Conservation (phyloP, 2,113 vertebrate genomes). For the Neolamprologus devosi region DNA sequence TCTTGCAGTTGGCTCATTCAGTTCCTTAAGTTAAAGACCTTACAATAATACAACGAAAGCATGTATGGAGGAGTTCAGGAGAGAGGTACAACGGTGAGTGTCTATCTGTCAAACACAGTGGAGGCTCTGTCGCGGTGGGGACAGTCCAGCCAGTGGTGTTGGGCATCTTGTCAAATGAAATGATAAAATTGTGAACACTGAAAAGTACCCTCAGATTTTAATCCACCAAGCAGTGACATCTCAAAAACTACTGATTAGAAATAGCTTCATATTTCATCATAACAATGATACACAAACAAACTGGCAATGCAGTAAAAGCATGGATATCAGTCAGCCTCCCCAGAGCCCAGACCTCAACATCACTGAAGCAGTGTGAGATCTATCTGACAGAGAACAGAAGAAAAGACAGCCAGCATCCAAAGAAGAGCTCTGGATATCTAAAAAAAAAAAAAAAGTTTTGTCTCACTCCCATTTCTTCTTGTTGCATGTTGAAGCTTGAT, state of each 20-base stretch:
- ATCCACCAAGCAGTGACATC: background rate
- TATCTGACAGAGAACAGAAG: background rate
- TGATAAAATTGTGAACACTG: background rate
- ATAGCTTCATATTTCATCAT: background rate
- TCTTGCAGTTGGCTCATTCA: background rate
- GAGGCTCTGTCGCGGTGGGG: background rate
- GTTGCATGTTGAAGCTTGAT: background rate
- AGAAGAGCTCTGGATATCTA: too few species aligned
- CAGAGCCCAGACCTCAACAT: background rate
- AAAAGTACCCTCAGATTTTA: background rate
- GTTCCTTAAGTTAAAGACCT: background rate
- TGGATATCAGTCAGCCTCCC: background rate
- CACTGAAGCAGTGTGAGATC: background rate
- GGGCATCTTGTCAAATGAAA: background rate
- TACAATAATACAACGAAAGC: background rate
- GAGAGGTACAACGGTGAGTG: background rate
- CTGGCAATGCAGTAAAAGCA: background rate
- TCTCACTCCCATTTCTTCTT: background rate
- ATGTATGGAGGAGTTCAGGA: background rate
- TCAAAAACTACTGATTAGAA: background rate
- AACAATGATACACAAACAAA: background rate
- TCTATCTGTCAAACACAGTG: background rate
- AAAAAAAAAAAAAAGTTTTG: fast-evolving
- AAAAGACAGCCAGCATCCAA: background rate
- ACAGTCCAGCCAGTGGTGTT: background rate